Conservation (phyloP, 2,113 vertebrate species). For the Morone saxatilis region DNA sequence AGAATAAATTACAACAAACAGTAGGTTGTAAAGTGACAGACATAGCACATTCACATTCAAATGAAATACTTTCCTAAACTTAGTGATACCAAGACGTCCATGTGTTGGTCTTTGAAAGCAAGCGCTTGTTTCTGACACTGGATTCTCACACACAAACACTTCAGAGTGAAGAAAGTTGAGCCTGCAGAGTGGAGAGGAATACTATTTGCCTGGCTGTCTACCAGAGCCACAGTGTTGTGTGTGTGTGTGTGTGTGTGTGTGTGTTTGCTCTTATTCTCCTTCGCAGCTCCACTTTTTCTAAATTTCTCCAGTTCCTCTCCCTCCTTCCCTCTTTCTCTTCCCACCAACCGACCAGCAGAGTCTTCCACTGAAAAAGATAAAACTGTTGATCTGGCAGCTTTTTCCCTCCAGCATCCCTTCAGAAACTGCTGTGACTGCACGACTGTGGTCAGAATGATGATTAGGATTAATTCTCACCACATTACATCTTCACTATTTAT, state of each 20-base stretch:
- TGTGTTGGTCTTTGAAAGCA: neutral
- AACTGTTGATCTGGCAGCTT: slow-evolving; percentile 43
- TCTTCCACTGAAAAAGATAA: slow-evolving; percentile 29
- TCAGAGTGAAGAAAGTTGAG: neutral
- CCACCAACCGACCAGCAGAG: neutral
- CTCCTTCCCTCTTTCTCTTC: slow-evolving; percentile 2
- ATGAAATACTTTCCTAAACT: neutral
- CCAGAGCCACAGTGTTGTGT: neutral
- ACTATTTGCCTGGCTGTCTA: slow-evolving; percentile 37
- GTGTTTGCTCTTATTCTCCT: neutral
- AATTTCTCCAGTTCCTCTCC: slow-evolving; percentile 16
- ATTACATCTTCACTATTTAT: neutral
- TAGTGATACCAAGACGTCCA: neutral
- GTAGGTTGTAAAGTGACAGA: no score
- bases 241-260: neutral
- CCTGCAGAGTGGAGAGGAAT: slow-evolving; percentile 5
- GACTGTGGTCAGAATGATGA: slow-evolving; percentile 10
- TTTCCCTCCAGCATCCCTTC: neutral
- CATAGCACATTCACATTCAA: neutral
- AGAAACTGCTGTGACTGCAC: slow-evolving; percentile 40
- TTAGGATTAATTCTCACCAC: neutral
- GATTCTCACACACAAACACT: neutral
- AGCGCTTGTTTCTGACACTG: neutral
- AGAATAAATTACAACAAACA: no score
- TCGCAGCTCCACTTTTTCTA: neutral